Evolutionary conservation across 2,797 vertebrate genomes (phyloP).

Genomic region (Antrozous pallidus): DNA sequence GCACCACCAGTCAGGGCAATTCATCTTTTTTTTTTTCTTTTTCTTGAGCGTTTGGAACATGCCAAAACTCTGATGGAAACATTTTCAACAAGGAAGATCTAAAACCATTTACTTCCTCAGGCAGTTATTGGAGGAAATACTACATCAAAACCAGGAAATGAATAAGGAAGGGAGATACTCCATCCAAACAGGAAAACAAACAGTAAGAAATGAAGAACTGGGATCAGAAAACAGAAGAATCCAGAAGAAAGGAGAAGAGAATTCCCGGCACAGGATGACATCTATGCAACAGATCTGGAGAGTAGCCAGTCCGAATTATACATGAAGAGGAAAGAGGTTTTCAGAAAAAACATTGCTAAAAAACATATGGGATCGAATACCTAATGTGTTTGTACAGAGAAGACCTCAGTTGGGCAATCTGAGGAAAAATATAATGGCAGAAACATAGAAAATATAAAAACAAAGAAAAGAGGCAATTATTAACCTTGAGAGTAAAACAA

Average conservation of each 20-base stretch:
- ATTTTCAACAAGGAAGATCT: neutral
- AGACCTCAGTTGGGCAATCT: neutral
- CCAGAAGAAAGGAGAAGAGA: neutral
- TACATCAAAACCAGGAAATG: neutral
- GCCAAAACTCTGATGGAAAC: neutral
- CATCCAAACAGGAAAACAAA: neutral
- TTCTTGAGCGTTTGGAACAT: neutral
- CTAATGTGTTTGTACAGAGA: neutral
- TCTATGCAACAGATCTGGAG: neutral
- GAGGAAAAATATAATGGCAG: neutral
- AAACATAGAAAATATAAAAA: neutral
- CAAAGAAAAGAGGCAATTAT: neutral
- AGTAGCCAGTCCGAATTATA: neutral
- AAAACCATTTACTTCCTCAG: slow-evolving; percentile 6
- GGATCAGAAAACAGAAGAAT: neutral
- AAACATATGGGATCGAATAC: neutral
- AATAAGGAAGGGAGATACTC: neutral
- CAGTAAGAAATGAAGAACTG: neutral
- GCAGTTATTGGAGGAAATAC: neutral
- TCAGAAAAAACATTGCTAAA: neutral
- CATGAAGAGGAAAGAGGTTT: neutral
- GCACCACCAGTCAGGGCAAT: too few relatives aligned
- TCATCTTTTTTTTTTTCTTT: neutral
- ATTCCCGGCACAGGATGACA: neutral
- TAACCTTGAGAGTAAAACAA: neutral